Evolutionary conservation across 2,113 vertebrate genomes (phyloP).

Genomic region (Pteropus alecto): DNA sequence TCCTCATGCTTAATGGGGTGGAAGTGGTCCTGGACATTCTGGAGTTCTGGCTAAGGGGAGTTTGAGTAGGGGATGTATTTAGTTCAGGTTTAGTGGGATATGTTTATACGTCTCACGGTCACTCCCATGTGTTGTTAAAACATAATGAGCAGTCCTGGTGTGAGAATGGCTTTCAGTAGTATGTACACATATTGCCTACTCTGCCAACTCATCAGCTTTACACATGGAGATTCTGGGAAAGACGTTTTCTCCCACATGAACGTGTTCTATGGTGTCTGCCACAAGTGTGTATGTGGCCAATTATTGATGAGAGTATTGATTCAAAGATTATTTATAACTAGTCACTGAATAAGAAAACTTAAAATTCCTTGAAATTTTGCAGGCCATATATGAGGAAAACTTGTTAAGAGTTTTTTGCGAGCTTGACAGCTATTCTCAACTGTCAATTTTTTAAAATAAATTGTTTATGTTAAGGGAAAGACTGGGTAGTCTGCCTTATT

Average conservation of each 20-base stretch:
- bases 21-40: not conserved
- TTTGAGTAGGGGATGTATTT: not conserved
- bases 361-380: not conserved
- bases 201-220: not conserved
- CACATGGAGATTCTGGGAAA: not conserved
- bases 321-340: not conserved
- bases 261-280: not conserved
- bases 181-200: not conserved
- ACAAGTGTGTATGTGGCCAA: fast-evolving
- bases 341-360: not conserved
- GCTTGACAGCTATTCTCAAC: not conserved
- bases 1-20: not conserved
- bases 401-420: not conserved
- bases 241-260: not conserved
- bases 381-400: not conserved
- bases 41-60: not conserved
- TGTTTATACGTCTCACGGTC: not conserved
- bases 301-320: not conserved
- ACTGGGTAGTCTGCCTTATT: not conserved
- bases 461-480: not conserved
- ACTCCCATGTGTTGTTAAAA: not conserved
- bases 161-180: not conserved
- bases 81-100: not conserved
- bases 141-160: not conserved
- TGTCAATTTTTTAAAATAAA: not conserved